Percentiles rank a stretch among this genome's conserved stretches.
Evolutionary conservation across 1,140 invertebrate species (phyloP).

Genomic region (Nasonia giraulti): DNA sequence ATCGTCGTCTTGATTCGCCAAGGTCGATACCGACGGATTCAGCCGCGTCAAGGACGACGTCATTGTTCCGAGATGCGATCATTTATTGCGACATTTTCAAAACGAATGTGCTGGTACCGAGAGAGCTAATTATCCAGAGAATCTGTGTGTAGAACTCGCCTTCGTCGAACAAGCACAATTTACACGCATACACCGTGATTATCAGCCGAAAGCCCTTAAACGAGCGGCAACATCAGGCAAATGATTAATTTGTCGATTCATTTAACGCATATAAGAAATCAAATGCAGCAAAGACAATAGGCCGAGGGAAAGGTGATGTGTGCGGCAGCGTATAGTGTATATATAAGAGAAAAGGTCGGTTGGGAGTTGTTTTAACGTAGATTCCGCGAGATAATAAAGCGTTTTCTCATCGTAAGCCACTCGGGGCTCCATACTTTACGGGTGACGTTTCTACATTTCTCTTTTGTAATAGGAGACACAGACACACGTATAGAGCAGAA

Average conservation of each 20-base stretch:
- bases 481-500: not conserved
- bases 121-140: not conserved
- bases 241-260: slow-evolving; percentile 52
- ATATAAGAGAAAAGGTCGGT: slow-evolving; percentile 46
- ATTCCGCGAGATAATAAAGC: slow-evolving; percentile 47
- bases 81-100: not conserved
- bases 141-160: too few species aligned
- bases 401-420: slow-evolving; percentile 48
- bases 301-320: slow-evolving; percentile 47
- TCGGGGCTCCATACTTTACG: slow-evolving; percentile 28
- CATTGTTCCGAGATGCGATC: not conserved
- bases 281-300: slow-evolving; percentile 40
- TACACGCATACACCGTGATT: not conserved
- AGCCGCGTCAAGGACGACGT: not conserved
- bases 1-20: not conserved
- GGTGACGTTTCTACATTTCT: slow-evolving; percentile 49
- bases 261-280: slow-evolving; percentile 14
- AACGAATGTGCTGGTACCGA: not conserved
- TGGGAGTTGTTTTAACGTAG: slow-evolving; percentile 42
- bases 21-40: not conserved
- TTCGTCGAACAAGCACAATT: not conserved
- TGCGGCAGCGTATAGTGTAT: not conserved
- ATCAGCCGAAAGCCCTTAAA: not conserved
- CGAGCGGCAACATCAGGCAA: not conserved
- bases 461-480: slow-evolving; percentile 49